Base-by-base conservation (phyloP, 2,797 vertebrate species). In the Acanthopagrus latus region DNA sequence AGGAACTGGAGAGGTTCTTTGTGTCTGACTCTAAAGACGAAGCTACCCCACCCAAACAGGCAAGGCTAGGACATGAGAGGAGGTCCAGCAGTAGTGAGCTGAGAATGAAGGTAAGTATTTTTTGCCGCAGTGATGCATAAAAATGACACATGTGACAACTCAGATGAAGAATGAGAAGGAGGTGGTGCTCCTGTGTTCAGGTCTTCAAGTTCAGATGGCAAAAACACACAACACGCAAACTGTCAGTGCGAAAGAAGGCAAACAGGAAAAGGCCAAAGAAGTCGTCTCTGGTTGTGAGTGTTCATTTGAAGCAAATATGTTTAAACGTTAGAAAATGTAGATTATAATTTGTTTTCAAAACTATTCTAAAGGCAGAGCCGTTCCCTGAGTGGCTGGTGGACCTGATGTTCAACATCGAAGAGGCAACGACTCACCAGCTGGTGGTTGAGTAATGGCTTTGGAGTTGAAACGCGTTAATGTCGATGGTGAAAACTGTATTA, bases 341-440 rank as follows among this genome's bases (percentile, higher is more conserved):
- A 50, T 18, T 17, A 10, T 33, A 27, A 29, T 11, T 3, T 2
- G 1, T 29, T 5, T 25, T 59, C 11, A 13, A 56, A 67, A 10
- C 46, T 21, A 1, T 65, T 66, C 74, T 20, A 6, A 66, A 90
- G 80, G 51, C 79, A 80, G 70, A 79, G 0, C 27, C 16, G 0
- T 77, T 92, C 25, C 92, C 94, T 2, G 56, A 80, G 48, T 97
- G 96, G 96, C 4, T 96, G 67, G 91, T 93, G 62, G 69, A 88
- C 7, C 89, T 96, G 64, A 95, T 97, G 93, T 23, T 82, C 74
- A 93, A 95, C 82, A 95, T 97, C 0, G 95, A 97, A 46, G 96
- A 96, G 68, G 96, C 97, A 69, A 94, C 86, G 10, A 86, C 82
- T 23, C 94, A 97, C 2, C 85, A 95, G 23, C 84, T 97, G 71